These are phyloP conservation scores for Catocala fraxini DNA, from an alignment of 2,888 invertebrate genomes.

Conservation along the genomic window DNA sequence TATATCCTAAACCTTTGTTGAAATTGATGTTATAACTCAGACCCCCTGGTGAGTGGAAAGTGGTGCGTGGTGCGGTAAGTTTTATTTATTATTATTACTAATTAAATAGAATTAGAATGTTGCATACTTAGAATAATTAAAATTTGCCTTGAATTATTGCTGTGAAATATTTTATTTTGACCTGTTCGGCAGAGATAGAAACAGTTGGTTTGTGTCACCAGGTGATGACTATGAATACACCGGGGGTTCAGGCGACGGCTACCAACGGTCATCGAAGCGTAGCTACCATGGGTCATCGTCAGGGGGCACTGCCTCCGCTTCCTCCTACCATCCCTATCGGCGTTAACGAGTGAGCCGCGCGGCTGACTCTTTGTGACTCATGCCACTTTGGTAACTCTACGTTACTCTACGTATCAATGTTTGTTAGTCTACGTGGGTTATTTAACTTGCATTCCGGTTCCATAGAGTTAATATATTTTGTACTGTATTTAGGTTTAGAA, in stretches of 20 bases:
- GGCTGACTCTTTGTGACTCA: conserved; percentile 30
- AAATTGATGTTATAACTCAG: conserved; percentile 26
- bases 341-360: conserved; percentile 69
- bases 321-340: conserved; percentile 84
- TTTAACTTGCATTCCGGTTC: conserved; percentile 48
- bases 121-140: conserved; percentile 8
- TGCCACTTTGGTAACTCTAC: conserved; percentile 48
- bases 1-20: conserved; percentile 32
- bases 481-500: conserved; percentile 42
- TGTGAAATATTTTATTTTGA: conserved; percentile 22
- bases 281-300: conserved; percentile 76
- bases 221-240: conserved; percentile 85
- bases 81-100: conserved; percentile 52
- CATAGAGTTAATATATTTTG: conserved; percentile 38
- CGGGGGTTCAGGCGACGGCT: conserved; percentile 83
- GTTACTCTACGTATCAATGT: conserved; percentile 44
- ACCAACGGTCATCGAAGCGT: conserved; percentile 81
- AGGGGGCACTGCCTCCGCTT: conserved; percentile 71
- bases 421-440: conserved; percentile 49
- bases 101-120: conserved; percentile 19
- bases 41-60: conserved; percentile 57
- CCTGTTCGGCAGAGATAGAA: conserved; percentile 15
- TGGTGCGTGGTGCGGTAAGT: conserved; percentile 86
- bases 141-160: conserved; percentile 32
- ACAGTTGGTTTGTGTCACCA: conserved; percentile 44